Base-by-base conservation (phyloP, 2,797 vertebrate genomes). In the Gambelia wislizenii region DNA sequence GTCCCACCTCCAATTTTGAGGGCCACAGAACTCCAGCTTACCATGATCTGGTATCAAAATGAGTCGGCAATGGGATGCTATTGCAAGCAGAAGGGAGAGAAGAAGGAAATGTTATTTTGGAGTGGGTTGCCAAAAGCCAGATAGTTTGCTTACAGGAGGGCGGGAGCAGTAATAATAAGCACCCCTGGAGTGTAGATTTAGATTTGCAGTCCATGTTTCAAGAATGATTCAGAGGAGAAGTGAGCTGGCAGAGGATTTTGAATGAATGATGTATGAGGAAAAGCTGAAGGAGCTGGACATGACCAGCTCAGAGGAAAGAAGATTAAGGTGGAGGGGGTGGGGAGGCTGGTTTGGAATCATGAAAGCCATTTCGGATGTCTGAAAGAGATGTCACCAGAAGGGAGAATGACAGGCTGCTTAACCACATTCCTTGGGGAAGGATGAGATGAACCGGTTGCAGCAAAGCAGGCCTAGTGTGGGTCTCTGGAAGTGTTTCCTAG, bases 221-320 rank as follows among this genome's bases (percentile, higher is more conserved):
- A 44, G 67, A 61, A 59, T 67, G 70, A 83, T 82, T 82, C 56
- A 69, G 70, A 44, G 9, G 33, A 61, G 70, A 81, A 42, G 42
- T 10, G 56, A 81, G 59, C 39, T 10, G 39, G 33, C 72, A 44
- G 78, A 75, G 30, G 69, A 22, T 6, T 54, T 82, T 30, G 49
- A 67, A 72, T 75, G 69, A 86, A 75, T 76, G 78, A 89, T 16
- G 44, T 13, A 30, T 49, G 49, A 36, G 77, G 56, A 56, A 83
- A 52, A 30, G 78, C 56, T n/a, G 70, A n/a, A 86, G 70, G 56
- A 80, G 39, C 30, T n/a, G 30, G 61, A 39, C 42, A 14, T 8
- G 36, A 64, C 76, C 10, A 49, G 67, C 44, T 81, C n/a, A 27
- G 77, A 80, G 69, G 22, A 52, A 76, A 86, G n/a, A 74, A 74